Conservation (phyloP, 2,888 invertebrate genomes). For the Conops quadrifasciatus region DNA sequence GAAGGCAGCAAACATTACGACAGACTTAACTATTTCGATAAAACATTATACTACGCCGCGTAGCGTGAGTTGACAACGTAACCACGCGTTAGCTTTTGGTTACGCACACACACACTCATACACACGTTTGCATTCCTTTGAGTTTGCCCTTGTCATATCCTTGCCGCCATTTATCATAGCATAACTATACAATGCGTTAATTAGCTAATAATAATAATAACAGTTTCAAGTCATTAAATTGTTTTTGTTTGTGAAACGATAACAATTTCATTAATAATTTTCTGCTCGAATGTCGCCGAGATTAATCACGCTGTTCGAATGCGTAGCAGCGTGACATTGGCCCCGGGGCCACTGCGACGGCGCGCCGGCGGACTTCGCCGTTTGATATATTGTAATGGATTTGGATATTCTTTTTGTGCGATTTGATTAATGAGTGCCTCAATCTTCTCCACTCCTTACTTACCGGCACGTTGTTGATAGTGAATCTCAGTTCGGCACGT, state of each 20-base stretch:
- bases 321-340: not conserved
- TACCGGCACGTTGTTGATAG: slow-evolving; percentile 80
- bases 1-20: too few species aligned
- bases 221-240: slow-evolving; percentile 42
- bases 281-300: not conserved
- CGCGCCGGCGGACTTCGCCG: not conserved
- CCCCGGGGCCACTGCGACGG: not conserved
- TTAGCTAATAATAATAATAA: slow-evolving; percentile 48
- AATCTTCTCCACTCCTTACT: slow-evolving; percentile 63
- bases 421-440: not conserved
- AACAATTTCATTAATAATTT: slow-evolving; percentile 17
- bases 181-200: slow-evolving; percentile 44
- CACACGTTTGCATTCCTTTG: slow-evolving; percentile 12
- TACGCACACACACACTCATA: slow-evolving; percentile 13
- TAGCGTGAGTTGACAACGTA: too few species aligned
- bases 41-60: too few species aligned
- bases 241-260: not conserved
- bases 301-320: slow-evolving; percentile 1
- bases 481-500: slow-evolving; percentile 76
- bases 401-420: not conserved
- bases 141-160: slow-evolving; percentile 15
- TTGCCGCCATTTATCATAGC: slow-evolving; percentile 30
- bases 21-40: too few species aligned
- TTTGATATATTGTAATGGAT: not conserved
- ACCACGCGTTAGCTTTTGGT: too few species aligned